Evolutionary conservation across 2,888 invertebrate species (phyloP).

Genomic region (Hypolimnas misippus): DNA sequence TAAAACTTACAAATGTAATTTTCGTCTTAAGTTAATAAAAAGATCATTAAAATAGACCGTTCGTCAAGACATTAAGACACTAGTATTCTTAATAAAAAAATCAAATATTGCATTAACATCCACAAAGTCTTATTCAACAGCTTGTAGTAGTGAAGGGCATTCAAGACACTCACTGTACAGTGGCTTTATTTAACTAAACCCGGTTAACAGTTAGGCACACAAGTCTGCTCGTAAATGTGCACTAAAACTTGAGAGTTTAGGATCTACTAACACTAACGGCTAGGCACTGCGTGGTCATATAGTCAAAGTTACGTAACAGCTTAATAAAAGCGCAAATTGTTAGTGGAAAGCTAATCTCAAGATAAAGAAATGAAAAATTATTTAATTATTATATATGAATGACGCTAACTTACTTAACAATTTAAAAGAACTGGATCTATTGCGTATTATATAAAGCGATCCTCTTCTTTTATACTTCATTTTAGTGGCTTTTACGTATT

Average conservation of each 20-base stretch:
- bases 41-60: too few species aligned
- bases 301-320: constrained; percentile 15
- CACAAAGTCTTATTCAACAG: constrained; percentile 1
- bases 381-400: neutral
- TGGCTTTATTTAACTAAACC: constrained; percentile 17
- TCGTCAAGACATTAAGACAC: neutral
- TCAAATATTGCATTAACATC: neutral
- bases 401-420: too few species aligned
- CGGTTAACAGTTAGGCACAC: constrained; percentile 26
- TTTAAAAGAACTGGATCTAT: too few species aligned
- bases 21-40: too few species aligned
- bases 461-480: too few species aligned
- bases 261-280: constrained; percentile 17
- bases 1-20: too few species aligned
- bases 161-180: constrained; percentile 10
- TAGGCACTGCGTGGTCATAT: constrained; percentile 16
- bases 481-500: too few species aligned
- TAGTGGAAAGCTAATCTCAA: neutral
- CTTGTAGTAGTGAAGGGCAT: neutral
- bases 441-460: too few species aligned
- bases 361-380: neutral
- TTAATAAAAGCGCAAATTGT: constrained; percentile 18
- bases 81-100: neutral
- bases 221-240: constrained; percentile 31
- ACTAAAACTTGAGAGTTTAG: constrained; percentile 36